phyloP scores from a whole-genome alignment of 2,888 invertebrate genomes.

The Griposia aprilina region DNA sequence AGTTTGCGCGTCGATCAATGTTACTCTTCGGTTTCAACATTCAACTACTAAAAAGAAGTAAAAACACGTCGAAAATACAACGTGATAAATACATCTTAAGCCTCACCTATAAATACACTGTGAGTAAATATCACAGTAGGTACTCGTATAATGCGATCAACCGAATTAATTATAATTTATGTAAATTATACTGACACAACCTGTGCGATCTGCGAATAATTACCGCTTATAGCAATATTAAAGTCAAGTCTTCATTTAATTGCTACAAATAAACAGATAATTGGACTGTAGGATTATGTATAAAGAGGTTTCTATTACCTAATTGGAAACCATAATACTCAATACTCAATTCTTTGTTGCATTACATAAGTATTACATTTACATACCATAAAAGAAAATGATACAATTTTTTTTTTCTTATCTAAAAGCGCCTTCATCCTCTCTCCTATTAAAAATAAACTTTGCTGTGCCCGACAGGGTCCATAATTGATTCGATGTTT shows the following conservation, averaged over 20 bases:
- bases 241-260: not conserved
- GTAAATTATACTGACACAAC: not conserved
- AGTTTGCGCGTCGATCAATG: too few relatives aligned
- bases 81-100: not conserved
- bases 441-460: too few relatives aligned
- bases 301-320: too few relatives aligned
- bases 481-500: too few relatives aligned
- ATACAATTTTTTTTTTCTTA: too few relatives aligned
- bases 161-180: not conserved
- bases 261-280: not conserved
- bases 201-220: not conserved
- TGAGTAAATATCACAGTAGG: not conserved
- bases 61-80: not conserved
- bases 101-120: not conserved
- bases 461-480: too few relatives aligned
- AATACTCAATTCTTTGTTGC: too few relatives aligned
- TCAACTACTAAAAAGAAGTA: not conserved
- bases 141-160: not conserved
- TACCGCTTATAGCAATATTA: not conserved
- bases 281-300: too few relatives aligned
- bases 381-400: too few relatives aligned
- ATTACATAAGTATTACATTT: too few relatives aligned
- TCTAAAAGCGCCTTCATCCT: too few relatives aligned
- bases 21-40: not conserved
- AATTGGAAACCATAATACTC: too few relatives aligned